These are phyloP conservation scores for Orius insidiosus DNA, from an alignment of 1,140 invertebrate genomes.

Conservation along the genomic window DNA sequence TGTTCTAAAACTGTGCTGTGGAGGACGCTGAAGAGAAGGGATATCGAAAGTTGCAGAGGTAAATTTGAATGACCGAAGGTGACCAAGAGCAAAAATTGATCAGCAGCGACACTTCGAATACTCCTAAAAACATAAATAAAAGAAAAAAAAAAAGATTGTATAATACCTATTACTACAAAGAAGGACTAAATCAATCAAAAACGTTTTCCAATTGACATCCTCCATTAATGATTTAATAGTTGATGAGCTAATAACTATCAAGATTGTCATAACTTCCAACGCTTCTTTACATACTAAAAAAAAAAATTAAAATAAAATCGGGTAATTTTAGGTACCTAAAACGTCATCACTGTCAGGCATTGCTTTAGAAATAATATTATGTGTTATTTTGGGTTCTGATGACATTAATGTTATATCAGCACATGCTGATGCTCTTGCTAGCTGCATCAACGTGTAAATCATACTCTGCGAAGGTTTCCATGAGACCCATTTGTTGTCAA, in stretches of 20 bases:
- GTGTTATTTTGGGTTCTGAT: background rate
- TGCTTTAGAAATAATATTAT: conserved; percentile 5
- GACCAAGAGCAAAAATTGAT: conserved; percentile 69
- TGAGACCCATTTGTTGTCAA: conserved; percentile 13
- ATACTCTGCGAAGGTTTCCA: conserved; percentile 42
- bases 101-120: conserved; percentile 52
- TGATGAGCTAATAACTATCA: conserved; percentile 66
- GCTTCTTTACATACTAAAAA: conserved; percentile 71
- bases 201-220: conserved; percentile 67
- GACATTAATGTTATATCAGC: conserved; percentile 10
- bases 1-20: conserved; percentile 56
- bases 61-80: conserved; percentile 42
- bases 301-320: conserved; percentile 11
- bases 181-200: conserved; percentile 77
- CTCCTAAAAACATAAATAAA: too few species aligned
- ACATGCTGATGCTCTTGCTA: conserved; percentile 51
- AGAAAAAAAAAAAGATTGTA: too few species aligned
- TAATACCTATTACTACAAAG: conserved; percentile 37
- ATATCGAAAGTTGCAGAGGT: conserved; percentile 52
- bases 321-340: conserved; percentile 11
- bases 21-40: conserved; percentile 57
- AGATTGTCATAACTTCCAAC: conserved; percentile 78
- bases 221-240: conserved; percentile 49
- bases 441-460: conserved; percentile 48
- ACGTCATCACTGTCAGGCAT: conserved; percentile 26